Percentiles rank a stretch among this genome's conserved stretches.
These are phyloP conservation scores for Chrysina gloriosa DNA, from an alignment of 2,888 invertebrate genomes.

Conservation along the genomic window DNA sequence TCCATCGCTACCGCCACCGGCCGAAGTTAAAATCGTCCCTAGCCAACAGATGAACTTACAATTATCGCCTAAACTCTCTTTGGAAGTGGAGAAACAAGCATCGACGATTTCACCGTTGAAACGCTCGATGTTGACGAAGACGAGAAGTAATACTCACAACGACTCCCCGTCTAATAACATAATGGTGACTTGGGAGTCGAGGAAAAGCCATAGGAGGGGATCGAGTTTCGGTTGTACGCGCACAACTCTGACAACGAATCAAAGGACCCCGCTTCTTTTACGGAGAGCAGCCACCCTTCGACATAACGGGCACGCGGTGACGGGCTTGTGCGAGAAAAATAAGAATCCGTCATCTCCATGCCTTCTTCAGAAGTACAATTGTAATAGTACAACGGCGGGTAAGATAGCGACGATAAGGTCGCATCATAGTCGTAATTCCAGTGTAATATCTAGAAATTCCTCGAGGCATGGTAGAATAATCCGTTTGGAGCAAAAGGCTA, in stretches of 20 bases:
- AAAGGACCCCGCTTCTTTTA: conserved; percentile 65
- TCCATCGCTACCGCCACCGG: conserved; percentile 62
- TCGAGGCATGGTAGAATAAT: conserved; percentile 87
- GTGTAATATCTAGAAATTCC: conserved; percentile 83
- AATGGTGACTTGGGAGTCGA: conserved; percentile 80
- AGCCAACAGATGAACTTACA: conserved; percentile 48
- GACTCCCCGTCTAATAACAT: conserved; percentile 59
- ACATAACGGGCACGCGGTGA: conserved; percentile 62
- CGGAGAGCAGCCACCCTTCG: conserved; percentile 73
- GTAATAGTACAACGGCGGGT: conserved; percentile 48
- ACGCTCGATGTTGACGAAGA: conserved; percentile 53
- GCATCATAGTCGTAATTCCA: conserved; percentile 83
- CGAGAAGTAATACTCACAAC: conserved; percentile 51
- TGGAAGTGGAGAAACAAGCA: conserved; percentile 58
- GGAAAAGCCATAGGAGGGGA: conserved; percentile 70
- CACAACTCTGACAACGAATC: conserved; percentile 70
- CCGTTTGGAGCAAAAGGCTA: conserved; percentile 93
- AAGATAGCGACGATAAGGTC: conserved; percentile 71
- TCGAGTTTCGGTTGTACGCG: conserved; percentile 79
- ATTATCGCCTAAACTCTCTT: conserved; percentile 51
- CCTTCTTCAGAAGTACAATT: conserved; percentile 64
- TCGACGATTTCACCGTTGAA: conserved; percentile 66
- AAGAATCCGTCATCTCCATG: conserved; percentile 71
- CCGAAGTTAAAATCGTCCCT: conserved; percentile 69
- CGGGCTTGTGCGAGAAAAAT: conserved; percentile 55